These are phyloP conservation scores for Xyrauchen texanus DNA, from an alignment of 2,113 vertebrate species.

Conservation along the genomic window DNA sequence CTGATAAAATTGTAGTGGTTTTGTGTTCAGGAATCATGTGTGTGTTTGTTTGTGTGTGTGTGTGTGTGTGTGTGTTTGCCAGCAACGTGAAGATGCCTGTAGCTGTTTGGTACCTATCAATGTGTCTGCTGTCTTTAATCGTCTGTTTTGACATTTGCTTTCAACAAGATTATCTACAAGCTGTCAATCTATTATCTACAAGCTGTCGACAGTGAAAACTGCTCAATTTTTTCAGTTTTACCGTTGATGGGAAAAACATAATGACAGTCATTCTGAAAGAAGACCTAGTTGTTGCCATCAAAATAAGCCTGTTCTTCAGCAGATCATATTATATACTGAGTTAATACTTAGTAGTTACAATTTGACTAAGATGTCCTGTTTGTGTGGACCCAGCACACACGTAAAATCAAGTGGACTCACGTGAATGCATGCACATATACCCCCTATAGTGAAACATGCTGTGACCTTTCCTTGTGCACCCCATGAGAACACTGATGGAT, in stretches of 20 bases:
- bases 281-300: neutral
- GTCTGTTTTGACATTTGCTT: neutral
- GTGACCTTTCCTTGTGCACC: conserved; percentile 73
- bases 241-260: neutral
- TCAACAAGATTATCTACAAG: neutral
- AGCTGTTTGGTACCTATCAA: neutral
- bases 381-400: conserved; percentile 23
- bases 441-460: conserved; percentile 70
- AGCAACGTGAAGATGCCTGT: neutral
- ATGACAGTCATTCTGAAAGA: neutral
- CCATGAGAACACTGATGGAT: conserved; percentile 78
- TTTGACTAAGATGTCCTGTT: neutral
- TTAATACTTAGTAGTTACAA: neutral
- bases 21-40: neutral
- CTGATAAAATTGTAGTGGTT: conserved; percentile 34
- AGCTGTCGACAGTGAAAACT: neutral
- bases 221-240: neutral
- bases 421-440: conserved; percentile 49
- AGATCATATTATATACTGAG: neutral
- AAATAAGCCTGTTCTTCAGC: neutral
- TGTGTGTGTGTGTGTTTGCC: no score
- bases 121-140: neutral
- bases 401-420: conserved; percentile 15
- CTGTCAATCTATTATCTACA: neutral
- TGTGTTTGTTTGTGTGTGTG: no score